phyloP scores from a whole-genome alignment of 2,888 invertebrate species.

The Sphaerophoria rueppellii region DNA sequence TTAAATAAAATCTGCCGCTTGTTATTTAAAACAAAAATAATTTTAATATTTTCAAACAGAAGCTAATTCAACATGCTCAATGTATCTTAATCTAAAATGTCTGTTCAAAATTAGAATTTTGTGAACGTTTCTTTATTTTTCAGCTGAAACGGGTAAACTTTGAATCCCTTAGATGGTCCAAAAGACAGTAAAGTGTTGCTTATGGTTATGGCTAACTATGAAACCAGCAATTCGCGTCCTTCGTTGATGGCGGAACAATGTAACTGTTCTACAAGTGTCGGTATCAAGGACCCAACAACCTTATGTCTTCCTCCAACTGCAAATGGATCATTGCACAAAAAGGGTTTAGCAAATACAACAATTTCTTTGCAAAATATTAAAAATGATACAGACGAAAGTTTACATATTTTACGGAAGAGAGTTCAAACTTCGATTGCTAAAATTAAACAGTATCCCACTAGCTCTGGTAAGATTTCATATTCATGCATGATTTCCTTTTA shows the following conservation, averaged over 20 bases:
- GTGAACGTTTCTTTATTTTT: slow-evolving; percentile 4
- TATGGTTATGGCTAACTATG: slow-evolving; percentile 97
- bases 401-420: slow-evolving; percentile 42
- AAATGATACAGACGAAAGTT: slow-evolving; percentile 11
- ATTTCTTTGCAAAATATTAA: slow-evolving; percentile 65
- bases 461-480: slow-evolving; percentile 49
- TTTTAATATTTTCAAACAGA: no score
- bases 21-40: no score
- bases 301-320: slow-evolving; percentile 18
- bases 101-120: no score
- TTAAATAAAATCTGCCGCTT: no score
- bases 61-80: no score
- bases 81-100: no score
- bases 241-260: slow-evolving; percentile 87
- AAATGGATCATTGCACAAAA: neutral
- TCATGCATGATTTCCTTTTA: neutral
- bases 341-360: slow-evolving; percentile 62
- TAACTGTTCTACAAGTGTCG: slow-evolving; percentile 76
- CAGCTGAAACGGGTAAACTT: slow-evolving; percentile 5
- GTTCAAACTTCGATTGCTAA: slow-evolving; percentile 15
- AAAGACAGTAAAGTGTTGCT: slow-evolving; percentile 91
- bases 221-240: slow-evolving; percentile 89
- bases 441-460: slow-evolving; percentile 30
- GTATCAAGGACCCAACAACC: slow-evolving; percentile 68
- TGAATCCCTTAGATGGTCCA: slow-evolving; percentile 78